A percentile compares a stretch with the other conserved stretches of the same genome.
Conservation (phyloP, 2,888 invertebrate genomes). For the Oligia latruncula region DNA sequence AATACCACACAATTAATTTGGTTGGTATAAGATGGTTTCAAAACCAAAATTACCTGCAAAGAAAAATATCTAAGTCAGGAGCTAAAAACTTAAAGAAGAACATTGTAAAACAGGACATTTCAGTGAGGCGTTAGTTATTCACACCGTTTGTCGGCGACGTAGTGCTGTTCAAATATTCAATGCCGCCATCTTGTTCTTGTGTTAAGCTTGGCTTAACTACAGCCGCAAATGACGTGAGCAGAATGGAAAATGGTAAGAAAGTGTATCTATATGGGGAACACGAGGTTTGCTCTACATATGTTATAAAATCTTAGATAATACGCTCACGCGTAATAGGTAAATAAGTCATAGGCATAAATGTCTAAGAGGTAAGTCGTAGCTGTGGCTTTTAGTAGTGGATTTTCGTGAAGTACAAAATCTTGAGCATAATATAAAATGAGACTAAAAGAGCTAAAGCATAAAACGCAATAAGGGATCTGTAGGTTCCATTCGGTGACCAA, state of each 20-base stretch:
- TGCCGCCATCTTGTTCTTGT: conserved; percentile 55
- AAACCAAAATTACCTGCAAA: not conserved
- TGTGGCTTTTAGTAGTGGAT: not conserved
- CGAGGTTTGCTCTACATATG: not conserved
- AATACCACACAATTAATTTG: too few relatives aligned
- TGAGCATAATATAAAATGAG: not conserved
- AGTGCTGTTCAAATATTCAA: conserved; percentile 64
- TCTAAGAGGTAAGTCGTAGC: conserved; percentile 5
- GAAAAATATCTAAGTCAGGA: not conserved
- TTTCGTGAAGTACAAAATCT: not conserved
- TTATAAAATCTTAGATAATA: conserved; percentile 8
- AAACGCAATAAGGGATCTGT: not conserved
- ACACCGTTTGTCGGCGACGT: conserved; percentile 56
- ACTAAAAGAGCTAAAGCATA: not conserved
- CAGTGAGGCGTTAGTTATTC: conserved; percentile 60
- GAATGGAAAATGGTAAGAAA: conserved; percentile 41
- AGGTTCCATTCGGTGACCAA: not conserved
- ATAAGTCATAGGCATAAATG: conserved; percentile 12
- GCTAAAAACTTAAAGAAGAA: conserved; percentile 19
- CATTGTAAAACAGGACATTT: conserved; percentile 55
- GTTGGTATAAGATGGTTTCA: not conserved
- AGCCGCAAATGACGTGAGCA: conserved; percentile 54
- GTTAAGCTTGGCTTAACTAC: conserved; percentile 59
- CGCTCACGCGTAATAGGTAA: conserved; percentile 7
- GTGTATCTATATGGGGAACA: conserved; percentile 26